These are phyloP conservation scores for Petrolisthes manimaculis DNA, from an alignment of 2,888 invertebrate genomes.

Conservation along the genomic window DNA sequence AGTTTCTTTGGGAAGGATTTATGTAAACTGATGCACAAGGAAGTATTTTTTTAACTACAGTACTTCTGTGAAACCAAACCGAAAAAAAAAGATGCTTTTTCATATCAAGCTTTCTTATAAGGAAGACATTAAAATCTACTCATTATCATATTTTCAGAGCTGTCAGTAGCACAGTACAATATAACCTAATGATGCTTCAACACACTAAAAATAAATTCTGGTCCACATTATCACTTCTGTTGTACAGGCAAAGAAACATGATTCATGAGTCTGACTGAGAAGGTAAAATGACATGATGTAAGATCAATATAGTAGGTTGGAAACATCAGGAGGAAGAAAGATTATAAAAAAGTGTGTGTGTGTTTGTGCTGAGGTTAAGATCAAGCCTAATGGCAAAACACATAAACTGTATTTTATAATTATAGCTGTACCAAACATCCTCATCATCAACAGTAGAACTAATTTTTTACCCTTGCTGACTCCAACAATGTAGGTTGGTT, in stretches of 20 bases:
- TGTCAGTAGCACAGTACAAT: not conserved
- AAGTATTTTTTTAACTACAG: not conserved
- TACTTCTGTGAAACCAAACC: not conserved
- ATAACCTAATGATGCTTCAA: not conserved
- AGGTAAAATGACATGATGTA: not conserved
- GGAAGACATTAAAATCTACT: not conserved
- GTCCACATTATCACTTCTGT: not conserved
- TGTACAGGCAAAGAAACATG: not conserved
- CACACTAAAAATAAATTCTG: not conserved
- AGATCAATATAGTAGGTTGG: not conserved
- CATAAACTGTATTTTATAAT: too few species aligned
- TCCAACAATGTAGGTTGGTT: too few species aligned
- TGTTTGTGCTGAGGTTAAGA: not conserved
- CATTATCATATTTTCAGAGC: not conserved
- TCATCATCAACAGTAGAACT: too few species aligned
- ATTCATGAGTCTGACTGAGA: too few species aligned
- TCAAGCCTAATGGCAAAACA: too few species aligned
- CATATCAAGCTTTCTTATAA: not conserved
- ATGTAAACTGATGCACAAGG: constrained; percentile 12
- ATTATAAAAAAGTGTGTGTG: not conserved
- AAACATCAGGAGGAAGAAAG: not conserved
- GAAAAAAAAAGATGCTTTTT: not conserved
- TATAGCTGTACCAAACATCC: too few species aligned
- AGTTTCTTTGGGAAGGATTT: not conserved
- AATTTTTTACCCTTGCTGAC: too few species aligned